These are phyloP conservation scores for Acutogordius australiensis DNA, from an alignment of 2,888 invertebrate genomes.

Conservation along the genomic window DNA sequence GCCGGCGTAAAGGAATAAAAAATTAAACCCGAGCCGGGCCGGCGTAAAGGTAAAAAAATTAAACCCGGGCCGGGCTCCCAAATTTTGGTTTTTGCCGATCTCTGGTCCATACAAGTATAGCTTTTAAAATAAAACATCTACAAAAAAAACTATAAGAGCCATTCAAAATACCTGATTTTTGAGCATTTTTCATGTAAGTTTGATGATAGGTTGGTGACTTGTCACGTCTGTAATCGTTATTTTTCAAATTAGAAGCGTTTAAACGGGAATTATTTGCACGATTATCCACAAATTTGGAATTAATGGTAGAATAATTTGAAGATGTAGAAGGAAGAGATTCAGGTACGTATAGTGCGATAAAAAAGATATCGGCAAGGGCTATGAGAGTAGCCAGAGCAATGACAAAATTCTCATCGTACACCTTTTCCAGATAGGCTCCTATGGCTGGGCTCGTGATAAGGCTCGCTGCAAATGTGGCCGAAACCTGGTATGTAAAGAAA, in stretches of 20 bases:
- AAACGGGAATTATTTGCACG: too few species aligned
- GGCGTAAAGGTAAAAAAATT: background rate
- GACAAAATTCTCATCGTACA: conserved; percentile 50
- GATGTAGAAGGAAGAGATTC: conserved; percentile 48
- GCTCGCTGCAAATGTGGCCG: conserved; percentile 92
- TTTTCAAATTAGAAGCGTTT: too few species aligned
- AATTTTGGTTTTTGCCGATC: too few species aligned
- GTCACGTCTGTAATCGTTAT: too few species aligned
- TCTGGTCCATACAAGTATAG: too few species aligned
- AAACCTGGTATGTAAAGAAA: conserved; percentile 31
- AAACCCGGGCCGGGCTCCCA: background rate
- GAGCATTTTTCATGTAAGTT: too few species aligned
- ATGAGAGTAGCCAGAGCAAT: conserved; percentile 75
- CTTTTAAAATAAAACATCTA: too few species aligned
- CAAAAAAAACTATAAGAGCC: too few species aligned
- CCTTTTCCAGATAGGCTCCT: conserved; percentile 39
- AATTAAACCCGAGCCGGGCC: background rate
- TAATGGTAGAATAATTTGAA: too few species aligned
- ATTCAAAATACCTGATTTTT: too few species aligned
- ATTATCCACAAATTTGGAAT: too few species aligned
- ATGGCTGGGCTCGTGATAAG: conserved; percentile 91
- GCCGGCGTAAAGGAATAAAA: background rate
- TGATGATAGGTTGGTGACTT: too few species aligned
- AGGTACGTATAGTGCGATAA: conserved; percentile 84
- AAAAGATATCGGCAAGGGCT: conserved; percentile 78